These are phyloP conservation scores for Craseonycteris thonglongyai DNA, from an alignment of 2,113 vertebrate genomes.

Conservation along the genomic window DNA sequence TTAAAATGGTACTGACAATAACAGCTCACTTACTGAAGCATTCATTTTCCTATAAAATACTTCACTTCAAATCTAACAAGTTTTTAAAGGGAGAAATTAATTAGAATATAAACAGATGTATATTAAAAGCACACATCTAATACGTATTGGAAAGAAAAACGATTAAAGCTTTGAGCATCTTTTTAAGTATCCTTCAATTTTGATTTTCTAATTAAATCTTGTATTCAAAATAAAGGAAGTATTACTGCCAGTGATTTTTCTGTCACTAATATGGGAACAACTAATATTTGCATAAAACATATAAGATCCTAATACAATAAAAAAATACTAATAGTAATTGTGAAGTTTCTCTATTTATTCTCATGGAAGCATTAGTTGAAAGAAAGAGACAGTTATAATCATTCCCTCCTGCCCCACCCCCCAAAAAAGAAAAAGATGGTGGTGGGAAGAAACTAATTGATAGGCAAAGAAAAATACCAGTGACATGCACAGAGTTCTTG, in stretches of 20 bases:
- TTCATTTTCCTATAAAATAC: constrained; percentile 28
- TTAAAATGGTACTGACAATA: neutral
- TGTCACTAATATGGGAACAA: neutral
- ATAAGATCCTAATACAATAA: constrained; percentile 25
- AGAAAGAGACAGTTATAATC: neutral
- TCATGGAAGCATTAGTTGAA: constrained; percentile 19
- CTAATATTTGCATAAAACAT: constrained; percentile 42
- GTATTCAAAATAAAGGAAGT: constrained; percentile 6
- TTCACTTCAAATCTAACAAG: constrained; percentile 34
- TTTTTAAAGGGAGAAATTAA: constrained; percentile 49
- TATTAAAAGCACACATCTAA: constrained; percentile 13
- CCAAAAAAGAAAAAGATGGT: neutral
- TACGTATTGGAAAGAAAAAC: constrained; percentile 39
- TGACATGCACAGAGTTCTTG: neutral
- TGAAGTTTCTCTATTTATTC: neutral
- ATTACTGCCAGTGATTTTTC: neutral
- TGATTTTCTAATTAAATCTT: neutral
- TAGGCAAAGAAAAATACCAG: neutral
- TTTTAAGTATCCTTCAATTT: constrained; percentile 23
- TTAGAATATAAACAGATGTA: constrained; percentile 47
- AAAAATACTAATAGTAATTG: neutral
- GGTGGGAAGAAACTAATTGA: neutral
- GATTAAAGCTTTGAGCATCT: constrained; percentile 40
- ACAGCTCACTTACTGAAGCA: neutral
- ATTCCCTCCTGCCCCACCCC: neutral